A percentile compares a stretch with the other conserved stretches of the same genome.
Conservation (phyloP, 2,888 invertebrate genomes). For the Drosophila diplacantha region DNA sequence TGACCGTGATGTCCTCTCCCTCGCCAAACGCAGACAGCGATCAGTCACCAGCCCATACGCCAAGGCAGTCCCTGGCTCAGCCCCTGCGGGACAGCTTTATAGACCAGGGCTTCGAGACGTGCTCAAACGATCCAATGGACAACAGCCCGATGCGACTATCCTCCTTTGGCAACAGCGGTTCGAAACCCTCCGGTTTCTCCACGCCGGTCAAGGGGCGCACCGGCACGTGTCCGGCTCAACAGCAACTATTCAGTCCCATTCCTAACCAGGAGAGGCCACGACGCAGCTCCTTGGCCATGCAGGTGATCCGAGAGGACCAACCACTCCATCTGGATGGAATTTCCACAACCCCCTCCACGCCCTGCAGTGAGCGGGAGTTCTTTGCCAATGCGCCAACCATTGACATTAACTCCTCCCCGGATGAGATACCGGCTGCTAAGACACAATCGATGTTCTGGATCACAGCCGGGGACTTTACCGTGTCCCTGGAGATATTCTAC, state of each 20-base stretch:
- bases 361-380: slow-evolving; percentile 56
- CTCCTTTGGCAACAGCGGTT: slow-evolving; percentile 22
- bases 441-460: slow-evolving; percentile 70
- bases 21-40: slow-evolving; percentile 69
- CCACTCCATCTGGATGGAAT: slow-evolving; percentile 54
- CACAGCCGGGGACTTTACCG: slow-evolving; percentile 63
- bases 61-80: slow-evolving; percentile 44
- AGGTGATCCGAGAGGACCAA: slow-evolving; percentile 73
- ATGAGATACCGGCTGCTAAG: slow-evolving; percentile 23
- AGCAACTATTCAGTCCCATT: slow-evolving; percentile 66
- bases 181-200: slow-evolving; percentile 59
- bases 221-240: slow-evolving; percentile 33
- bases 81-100: slow-evolving; percentile 60
- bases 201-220: slow-evolving; percentile 64
- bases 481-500: slow-evolving; percentile 64
- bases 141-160: slow-evolving; percentile 60
- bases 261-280: slow-evolving; percentile 48
- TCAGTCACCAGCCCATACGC: slow-evolving; percentile 55
- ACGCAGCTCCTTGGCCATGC: slow-evolving; percentile 73
- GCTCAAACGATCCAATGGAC: slow-evolving; percentile 65
- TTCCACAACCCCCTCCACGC: slow-evolving; percentile 40
- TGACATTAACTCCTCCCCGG: slow-evolving; percentile 55
- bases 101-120: slow-evolving; percentile 76
- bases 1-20: slow-evolving; percentile 71
- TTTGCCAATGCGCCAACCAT: slow-evolving; percentile 58